These are phyloP conservation scores for Trichogramma dendrolimi DNA, from an alignment of 2,888 invertebrate genomes.

Conservation along the genomic window DNA sequence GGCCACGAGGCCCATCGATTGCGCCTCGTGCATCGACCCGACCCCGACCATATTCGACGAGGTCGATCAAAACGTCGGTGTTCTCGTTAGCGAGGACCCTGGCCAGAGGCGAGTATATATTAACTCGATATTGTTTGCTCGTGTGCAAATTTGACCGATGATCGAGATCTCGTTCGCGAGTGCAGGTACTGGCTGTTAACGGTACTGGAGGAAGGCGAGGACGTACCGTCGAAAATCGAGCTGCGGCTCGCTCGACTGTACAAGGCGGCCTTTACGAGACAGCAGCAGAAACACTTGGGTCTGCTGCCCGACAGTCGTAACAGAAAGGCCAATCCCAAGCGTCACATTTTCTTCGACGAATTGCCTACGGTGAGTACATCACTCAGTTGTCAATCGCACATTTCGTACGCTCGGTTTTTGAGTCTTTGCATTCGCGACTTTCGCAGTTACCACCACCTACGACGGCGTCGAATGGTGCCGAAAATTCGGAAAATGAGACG, in stretches of 20 bases:
- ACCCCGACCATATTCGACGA: conserved; percentile 42
- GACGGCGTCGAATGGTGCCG: neutral
- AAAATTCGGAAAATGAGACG: too few species aligned
- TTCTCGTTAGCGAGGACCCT: conserved; percentile 46
- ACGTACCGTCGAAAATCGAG: conserved; percentile 61
- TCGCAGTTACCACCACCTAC: neutral
- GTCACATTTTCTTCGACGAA: neutral
- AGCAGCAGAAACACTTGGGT: conserved; percentile 77
- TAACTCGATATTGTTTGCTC: neutral
- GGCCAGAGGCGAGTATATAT: conserved; percentile 42
- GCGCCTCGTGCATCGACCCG: conserved; percentile 45
- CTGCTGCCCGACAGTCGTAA: conserved; percentile 41
- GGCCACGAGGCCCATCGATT: conserved; percentile 31
- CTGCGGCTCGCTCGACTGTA: conserved; percentile 72
- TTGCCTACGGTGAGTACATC: neutral
- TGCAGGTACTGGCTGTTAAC: conserved; percentile 75
- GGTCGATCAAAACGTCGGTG: conserved; percentile 44
- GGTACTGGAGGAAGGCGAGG: conserved; percentile 61
- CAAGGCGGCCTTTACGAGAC: conserved; percentile 76
- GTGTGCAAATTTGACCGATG: neutral
- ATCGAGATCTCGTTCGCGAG: neutral
- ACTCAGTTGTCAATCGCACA: neutral
- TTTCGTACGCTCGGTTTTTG: conserved; percentile 2
- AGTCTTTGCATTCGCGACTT: conserved; percentile 6
- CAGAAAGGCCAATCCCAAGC: conserved; percentile 30